A percentile compares a stretch with the other conserved stretches of the same genome.
Evolutionary conservation across 2,888 invertebrate species (phyloP).

Genomic region (Byasa hedistus): DNA sequence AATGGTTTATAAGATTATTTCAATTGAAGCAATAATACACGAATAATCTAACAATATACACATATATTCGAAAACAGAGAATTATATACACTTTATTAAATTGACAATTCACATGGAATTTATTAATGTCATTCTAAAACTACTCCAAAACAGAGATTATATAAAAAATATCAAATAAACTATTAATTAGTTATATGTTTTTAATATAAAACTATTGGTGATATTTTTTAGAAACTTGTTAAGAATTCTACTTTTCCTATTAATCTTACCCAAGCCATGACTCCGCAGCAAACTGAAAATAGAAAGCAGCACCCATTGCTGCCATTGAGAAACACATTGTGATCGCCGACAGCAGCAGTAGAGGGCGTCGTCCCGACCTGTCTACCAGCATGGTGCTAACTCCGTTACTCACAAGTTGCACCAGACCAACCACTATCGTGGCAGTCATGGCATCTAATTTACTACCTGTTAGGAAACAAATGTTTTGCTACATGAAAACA

Average conservation of each 20-base stretch:
- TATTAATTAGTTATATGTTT: too few relatives aligned
- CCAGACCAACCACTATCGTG: slow-evolving; percentile 78
- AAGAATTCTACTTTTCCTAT: slow-evolving; percentile 2
- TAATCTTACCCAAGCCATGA: slow-evolving; percentile 64
- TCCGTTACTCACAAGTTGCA: slow-evolving; percentile 76
- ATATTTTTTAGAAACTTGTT: too few relatives aligned
- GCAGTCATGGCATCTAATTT: slow-evolving; percentile 75
- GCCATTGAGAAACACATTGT: slow-evolving; percentile 77
- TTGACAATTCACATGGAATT: too few relatives aligned
- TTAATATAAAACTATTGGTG: too few relatives aligned
- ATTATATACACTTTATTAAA: too few relatives aligned
- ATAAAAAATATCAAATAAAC: too few relatives aligned
- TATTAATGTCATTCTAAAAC: too few relatives aligned
- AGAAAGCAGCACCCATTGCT: slow-evolving; percentile 77
- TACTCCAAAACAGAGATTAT: too few relatives aligned
- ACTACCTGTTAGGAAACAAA: slow-evolving; percentile 56
- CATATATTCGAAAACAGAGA: too few relatives aligned
- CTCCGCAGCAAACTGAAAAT: slow-evolving; percentile 62
- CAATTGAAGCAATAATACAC: too few relatives aligned
- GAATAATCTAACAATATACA: too few relatives aligned
- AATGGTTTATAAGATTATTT: too few relatives aligned
- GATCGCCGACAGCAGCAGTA: slow-evolving; percentile 80
- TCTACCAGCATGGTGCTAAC: slow-evolving; percentile 80
- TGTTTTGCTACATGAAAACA: not conserved
- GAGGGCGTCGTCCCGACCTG: slow-evolving; percentile 79